Conservation (phyloP, 64 coral and sea anemone genomes). For the Stichodactyla mertensii region DNA sequence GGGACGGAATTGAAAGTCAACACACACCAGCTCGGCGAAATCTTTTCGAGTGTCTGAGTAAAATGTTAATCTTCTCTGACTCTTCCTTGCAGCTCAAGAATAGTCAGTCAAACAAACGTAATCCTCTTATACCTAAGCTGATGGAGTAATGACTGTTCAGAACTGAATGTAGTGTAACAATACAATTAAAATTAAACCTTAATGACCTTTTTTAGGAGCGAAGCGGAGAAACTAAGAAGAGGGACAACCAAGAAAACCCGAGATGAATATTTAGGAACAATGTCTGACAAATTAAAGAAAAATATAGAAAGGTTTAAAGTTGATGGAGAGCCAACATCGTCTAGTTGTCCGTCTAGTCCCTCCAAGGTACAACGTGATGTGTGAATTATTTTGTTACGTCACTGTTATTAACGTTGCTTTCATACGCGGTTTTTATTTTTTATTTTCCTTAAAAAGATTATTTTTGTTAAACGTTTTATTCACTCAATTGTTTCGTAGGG, state of each 20-base stretch:
- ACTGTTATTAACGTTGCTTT: not conserved
- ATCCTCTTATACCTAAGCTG: too few relatives aligned
- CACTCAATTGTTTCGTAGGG: slow-evolving; percentile 6
- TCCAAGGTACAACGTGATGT: not conserved
- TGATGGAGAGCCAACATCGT: not conserved
- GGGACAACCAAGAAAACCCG: not conserved
- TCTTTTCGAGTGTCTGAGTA: too few relatives aligned
- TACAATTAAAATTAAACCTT: not conserved
- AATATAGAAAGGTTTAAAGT: not conserved
- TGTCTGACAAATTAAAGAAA: slow-evolving; percentile 14
- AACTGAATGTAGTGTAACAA: not conserved
- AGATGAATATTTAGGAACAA: slow-evolving; percentile 12
- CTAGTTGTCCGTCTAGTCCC: slow-evolving; percentile 24
- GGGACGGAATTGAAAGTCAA: too few relatives aligned
- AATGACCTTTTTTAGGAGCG: slow-evolving; percentile 1
- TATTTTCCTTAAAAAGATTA: not conserved
- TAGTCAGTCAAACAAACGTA: too few relatives aligned
- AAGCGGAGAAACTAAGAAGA: slow-evolving; percentile 13
- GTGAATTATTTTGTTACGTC: not conserved
- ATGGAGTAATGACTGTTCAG: too few relatives aligned
- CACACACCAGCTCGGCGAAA: too few relatives aligned
- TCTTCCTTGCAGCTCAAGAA: too few relatives aligned
- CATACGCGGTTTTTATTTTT: slow-evolving; percentile 2
- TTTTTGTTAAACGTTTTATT: not conserved
- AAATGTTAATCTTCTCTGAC: too few relatives aligned